Evolutionary conservation across 2,113 vertebrate genomes (phyloP).

Genomic region (Platycercus adscitus): DNA sequence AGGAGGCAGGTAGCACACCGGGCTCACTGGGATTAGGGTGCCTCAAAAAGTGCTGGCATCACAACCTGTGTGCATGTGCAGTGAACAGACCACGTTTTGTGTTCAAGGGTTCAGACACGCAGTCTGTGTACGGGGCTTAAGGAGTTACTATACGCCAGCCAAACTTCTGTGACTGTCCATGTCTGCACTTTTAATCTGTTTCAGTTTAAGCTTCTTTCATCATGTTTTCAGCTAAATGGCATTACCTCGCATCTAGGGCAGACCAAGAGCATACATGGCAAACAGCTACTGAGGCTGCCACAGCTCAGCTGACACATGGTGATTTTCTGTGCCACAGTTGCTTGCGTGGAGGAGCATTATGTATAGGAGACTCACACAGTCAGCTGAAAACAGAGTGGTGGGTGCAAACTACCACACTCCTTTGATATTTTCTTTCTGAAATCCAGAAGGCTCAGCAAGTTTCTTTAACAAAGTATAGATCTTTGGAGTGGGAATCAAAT

Average conservation of each 20-base stretch:
- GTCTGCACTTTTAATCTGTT: background rate
- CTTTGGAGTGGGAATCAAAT: background rate
- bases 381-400: background rate
- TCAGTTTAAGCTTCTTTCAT: background rate
- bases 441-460: background rate
- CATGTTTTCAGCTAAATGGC: background rate
- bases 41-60: background rate
- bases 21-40: background rate
- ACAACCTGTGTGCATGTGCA: rapidly evolving
- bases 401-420: background rate
- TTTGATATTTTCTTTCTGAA: background rate
- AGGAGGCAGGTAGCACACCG: background rate
- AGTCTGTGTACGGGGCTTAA: rapidly evolving
- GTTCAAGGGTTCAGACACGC: background rate
- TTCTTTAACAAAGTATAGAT: background rate
- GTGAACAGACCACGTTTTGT: background rate
- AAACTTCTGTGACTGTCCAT: background rate
- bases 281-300: background rate
- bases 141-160: background rate
- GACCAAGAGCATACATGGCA: background rate
- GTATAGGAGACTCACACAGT: rapidly evolving
- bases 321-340: background rate
- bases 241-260: background rate
- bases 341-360: background rate
- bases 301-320: background rate